Evolutionary conservation across 2,888 invertebrate genomes (phyloP).

Genomic region (Rhorus exstirpatorius): DNA sequence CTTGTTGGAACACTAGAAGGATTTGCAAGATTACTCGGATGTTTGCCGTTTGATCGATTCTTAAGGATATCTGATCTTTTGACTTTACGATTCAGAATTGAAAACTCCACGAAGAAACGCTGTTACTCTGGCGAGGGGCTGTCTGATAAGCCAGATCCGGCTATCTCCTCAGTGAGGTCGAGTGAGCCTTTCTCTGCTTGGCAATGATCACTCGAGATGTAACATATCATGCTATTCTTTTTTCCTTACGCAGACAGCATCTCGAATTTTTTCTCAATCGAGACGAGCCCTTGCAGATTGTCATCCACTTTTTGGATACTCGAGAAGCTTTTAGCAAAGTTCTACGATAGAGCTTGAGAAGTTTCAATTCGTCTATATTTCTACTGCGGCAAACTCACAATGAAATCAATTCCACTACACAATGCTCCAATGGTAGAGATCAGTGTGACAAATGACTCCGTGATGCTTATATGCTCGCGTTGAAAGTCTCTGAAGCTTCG

Average conservation of each 20-base stretch:
- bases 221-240: neutral
- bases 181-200: too few relatives aligned
- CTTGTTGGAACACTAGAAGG: neutral
- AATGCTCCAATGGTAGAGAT: neutral
- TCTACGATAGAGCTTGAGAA: neutral
- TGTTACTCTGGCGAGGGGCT: too few relatives aligned
- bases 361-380: neutral
- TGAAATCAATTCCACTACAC: neutral
- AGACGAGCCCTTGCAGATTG: constrained; percentile 20
- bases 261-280: constrained; percentile 24
- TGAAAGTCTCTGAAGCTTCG: too few relatives aligned
- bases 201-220: too few relatives aligned
- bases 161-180: too few relatives aligned
- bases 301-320: constrained; percentile 51
- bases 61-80: neutral
- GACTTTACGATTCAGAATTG: neutral
- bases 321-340: constrained; percentile 12
- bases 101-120: too few relatives aligned
- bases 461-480: neutral
- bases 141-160: neutral
- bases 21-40: neutral
- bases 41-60: neutral
- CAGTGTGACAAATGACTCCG: neutral
- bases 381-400: neutral
- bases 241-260: constrained; percentile 28